phyloP scores from a whole-genome alignment of 1,140 invertebrate species.

The Anastrepha ludens region DNA sequence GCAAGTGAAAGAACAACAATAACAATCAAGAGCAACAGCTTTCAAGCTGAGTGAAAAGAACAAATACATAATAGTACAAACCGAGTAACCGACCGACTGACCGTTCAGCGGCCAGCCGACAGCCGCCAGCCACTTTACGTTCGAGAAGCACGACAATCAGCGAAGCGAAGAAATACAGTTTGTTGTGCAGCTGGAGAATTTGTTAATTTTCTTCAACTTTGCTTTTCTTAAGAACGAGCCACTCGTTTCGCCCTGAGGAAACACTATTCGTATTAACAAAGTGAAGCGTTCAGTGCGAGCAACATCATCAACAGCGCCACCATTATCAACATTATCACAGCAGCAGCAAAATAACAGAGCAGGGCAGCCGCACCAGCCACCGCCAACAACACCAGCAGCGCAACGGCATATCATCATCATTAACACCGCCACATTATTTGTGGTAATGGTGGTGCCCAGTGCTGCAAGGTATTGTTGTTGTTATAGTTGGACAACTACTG shows the following conservation, averaged over 20 bases:
- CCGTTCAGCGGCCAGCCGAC: background rate
- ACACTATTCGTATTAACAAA: constrained; percentile 8
- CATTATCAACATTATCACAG: background rate
- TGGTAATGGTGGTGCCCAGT: background rate
- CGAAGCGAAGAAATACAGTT: constrained; percentile 11
- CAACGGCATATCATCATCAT: constrained; percentile 9
- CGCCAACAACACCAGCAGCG: background rate
- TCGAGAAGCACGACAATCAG: background rate
- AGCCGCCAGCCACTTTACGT: background rate
- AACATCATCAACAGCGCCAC: constrained; percentile 29
- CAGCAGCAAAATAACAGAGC: background rate
- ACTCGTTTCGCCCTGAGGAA: background rate
- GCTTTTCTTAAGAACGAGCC: background rate
- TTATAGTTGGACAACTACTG: background rate
- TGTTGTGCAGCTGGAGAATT: constrained; percentile 29
- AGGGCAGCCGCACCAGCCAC: background rate
- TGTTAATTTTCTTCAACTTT: background rate
- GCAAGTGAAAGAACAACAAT: background rate
- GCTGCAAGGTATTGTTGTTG: background rate
- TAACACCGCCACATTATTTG: constrained; percentile 42
- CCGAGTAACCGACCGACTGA: background rate
- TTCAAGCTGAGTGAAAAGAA: background rate
- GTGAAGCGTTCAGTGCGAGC: constrained; percentile 11
- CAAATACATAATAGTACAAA: background rate
- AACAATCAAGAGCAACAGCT: background rate